Base-by-base conservation (phyloP, 2,797 vertebrate species). In the Steatocranus sp. region DNA sequence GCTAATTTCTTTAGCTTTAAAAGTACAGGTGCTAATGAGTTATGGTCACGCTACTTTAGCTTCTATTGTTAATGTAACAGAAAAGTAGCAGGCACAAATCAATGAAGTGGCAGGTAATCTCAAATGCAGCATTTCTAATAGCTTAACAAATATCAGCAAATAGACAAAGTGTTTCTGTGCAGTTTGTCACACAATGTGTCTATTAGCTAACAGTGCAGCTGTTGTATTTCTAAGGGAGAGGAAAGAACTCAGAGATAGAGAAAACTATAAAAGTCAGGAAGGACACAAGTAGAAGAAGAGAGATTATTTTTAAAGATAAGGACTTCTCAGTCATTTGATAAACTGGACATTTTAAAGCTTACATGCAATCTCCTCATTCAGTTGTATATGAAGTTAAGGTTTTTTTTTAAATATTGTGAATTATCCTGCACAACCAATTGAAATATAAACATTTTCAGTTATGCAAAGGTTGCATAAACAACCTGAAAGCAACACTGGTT, bases 371-470 rank as follows among this genome's bases (percentile, higher is more conserved):
- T 34, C 11, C 1, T n/a, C 30, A 61, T 34, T 11, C 32, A 34
- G 54, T 58, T 61, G 4, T 20, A 61, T 20, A 61, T 61, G 56
- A 8, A 61, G 18, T 61, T n/a, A 5, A 2, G 10, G 10, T 36
- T 38, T 38, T 34, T 61, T 61, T 61, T n/a, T 12, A n/a, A 36
- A 36, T 36, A 61, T 61, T 1, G 56, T 61, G 32, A 36, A 36
- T 61, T 36, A 61, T 20, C 6, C 2, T 36, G 56, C 11, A 36
- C 6, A 61, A 12, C 32, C 18, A 63, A 38, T 36, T 38, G 18
- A 63, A 63, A 32, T 36, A 36, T 1, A 36, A 36, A 1, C 0
- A 0, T 0, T 36, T 63, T 36, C 32, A 20, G 7, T 63, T 36
- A 20, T 63, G 18, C 32, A 63, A 38, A 63, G 32, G 32, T 63